Evolutionary conservation across 2,888 invertebrate genomes (phyloP), one percentile per base, ranked within the genome.

Genomic region (Tipula lateralis): DNA sequence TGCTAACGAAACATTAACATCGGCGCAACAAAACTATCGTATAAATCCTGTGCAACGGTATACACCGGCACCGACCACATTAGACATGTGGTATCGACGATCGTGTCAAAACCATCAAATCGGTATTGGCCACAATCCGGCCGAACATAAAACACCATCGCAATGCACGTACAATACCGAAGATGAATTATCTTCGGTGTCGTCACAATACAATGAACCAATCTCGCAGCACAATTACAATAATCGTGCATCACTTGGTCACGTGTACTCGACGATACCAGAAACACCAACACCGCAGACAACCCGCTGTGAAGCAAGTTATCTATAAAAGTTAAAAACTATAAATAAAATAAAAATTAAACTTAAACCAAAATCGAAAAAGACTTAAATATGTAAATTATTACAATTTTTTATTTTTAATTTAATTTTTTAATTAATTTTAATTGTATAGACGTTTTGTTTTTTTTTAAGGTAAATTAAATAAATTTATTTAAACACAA

Each of bases 51-150:
- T 91, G 87, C 87, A 91, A 87, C 89, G 92, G 88, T 95, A 95
- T 89, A 94, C 94, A 80, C 93, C 94, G 81, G 94, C 95, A 84
- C 95, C 95, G 84, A 94, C 94, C 86, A 93, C 93, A 85, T n/a
- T 84, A 3, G 84, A 84, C 19, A 84, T 84, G 29, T 84, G 84
- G 84, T 84, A 84, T 44, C 24, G 50, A 12, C 44, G 44, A 2
- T 44, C 84, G 5, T 29, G 32, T 29, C 36, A 84, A 29, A 36
- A 36, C 5, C 83, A 83, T 36, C 83, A 83, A 29, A 82, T 82
- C 5, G 34, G 30, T 34, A 39, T 82, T 39, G 84, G 36, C 24
- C 84, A 84, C 39, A 44, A 85, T 16, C 39, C 83, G 34, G 83
- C 85, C 32, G 84, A 32, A 3, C 83, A 84, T 84, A 82, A 66